Evolutionary conservation across 1,140 invertebrate species (phyloP).

Genomic region (Drosophila kikkawai): DNA sequence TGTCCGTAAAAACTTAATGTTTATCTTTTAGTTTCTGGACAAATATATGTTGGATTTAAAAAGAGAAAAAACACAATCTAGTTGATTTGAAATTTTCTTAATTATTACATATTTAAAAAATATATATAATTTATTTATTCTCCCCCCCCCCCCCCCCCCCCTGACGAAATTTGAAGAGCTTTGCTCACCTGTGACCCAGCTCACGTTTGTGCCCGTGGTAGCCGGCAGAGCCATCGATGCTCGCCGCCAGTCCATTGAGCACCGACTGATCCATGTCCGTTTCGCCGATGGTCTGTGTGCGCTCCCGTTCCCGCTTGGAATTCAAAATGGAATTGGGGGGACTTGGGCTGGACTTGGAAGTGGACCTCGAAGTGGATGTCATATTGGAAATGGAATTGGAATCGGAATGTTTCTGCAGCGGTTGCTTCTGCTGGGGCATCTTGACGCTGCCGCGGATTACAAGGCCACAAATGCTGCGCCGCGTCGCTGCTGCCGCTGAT

Average conservation of each 20-base stretch:
- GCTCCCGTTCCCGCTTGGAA: constrained; percentile 41
- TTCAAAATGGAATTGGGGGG: background rate
- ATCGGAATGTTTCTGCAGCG: constrained; percentile 42
- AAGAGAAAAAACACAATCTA: background rate
- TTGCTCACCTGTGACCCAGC: constrained; percentile 76
- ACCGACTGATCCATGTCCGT: constrained; percentile 78
- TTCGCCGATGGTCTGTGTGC: constrained; percentile 72
- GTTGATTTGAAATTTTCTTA: background rate
- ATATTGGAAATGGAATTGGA: constrained; percentile 4
- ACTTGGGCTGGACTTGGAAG: constrained; percentile 1
- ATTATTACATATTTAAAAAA: background rate
- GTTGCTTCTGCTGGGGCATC: constrained; percentile 54
- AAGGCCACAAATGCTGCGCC: constrained; percentile 58
- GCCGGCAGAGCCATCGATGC: constrained; percentile 27
- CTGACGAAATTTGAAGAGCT: background rate
- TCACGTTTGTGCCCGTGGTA: constrained; percentile 78
- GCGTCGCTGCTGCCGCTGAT: constrained; percentile 59
- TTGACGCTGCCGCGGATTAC: constrained; percentile 50
- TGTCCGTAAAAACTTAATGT: too few relatives aligned
- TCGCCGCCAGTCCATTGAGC: constrained; percentile 63
- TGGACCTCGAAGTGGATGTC: background rate
- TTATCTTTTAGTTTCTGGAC: background rate
- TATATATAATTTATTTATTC: background rate
- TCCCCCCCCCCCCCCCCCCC: background rate
- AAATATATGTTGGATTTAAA: background rate